Percentiles rank a stretch among this genome's conserved stretches.
Evolutionary conservation across 2,113 vertebrate species (phyloP).

Genomic region (Myanophis thanlyinensis): DNA sequence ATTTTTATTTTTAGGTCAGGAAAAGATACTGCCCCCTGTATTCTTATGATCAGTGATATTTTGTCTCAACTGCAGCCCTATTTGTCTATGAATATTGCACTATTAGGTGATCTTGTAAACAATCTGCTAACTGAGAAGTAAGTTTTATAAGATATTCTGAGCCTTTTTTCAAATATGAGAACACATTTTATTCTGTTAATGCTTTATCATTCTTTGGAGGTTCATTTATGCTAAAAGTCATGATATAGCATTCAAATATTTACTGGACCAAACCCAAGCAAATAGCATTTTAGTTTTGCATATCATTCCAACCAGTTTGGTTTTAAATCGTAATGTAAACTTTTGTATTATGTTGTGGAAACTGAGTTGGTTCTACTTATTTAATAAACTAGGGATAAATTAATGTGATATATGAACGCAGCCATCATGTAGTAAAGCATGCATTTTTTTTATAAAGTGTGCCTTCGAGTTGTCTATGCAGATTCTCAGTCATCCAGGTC

Average conservation of each 20-base stretch:
- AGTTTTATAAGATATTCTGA: neutral
- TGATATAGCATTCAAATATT: neutral
- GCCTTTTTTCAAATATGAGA: neutral
- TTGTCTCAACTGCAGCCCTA: conserved; percentile 35
- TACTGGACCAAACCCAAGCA: neutral
- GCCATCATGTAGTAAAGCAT: neutral
- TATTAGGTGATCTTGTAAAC: neutral
- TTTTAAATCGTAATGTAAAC: neutral
- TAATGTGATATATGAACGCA: neutral
- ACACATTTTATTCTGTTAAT: neutral
- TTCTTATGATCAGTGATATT: conserved; percentile 43
- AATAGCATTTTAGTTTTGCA: neutral
- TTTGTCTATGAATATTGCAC: neutral
- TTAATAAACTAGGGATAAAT: neutral
- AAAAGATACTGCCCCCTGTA: conserved; percentile 19
- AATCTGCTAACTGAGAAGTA: conserved; percentile 54
- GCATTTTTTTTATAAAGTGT: neutral
- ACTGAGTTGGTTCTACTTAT: neutral
- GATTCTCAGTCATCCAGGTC: too few species aligned
- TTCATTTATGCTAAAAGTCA: neutral
- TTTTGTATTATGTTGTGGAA: neutral
- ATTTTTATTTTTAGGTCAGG: conserved; percentile 53
- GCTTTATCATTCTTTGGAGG: neutral
- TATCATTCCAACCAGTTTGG: neutral
- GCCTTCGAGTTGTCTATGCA: too few species aligned